phyloP scores from a whole-genome alignment of 2,888 invertebrate genomes.

The Pandemis heparana region DNA sequence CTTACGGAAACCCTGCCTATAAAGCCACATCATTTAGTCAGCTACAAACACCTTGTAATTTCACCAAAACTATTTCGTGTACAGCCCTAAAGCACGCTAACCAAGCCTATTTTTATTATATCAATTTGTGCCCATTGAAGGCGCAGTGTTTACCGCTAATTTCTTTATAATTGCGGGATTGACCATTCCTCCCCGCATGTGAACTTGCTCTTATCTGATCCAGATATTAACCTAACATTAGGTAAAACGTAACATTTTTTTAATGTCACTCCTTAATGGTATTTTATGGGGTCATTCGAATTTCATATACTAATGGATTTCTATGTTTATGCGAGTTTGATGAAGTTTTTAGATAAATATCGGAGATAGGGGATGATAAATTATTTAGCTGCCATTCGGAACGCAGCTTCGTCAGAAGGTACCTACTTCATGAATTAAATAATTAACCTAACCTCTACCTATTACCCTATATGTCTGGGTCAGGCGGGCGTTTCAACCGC shows the following conservation, averaged over 20 bases:
- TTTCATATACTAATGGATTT: constrained; percentile 48
- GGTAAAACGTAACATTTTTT: constrained; percentile 62
- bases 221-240: constrained; percentile 63
- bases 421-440: background rate
- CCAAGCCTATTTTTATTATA: constrained; percentile 82
- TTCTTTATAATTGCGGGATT: constrained; percentile 83
- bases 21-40: too few relatives aligned
- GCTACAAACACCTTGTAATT: too few relatives aligned
- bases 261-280: constrained; percentile 61
- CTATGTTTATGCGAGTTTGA: constrained; percentile 47
- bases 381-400: constrained; percentile 19
- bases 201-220: constrained; percentile 76
- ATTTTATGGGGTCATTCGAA: constrained; percentile 35
- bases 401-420: background rate
- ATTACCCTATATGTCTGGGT: too few relatives aligned
- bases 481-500: too few relatives aligned
- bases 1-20: too few relatives aligned
- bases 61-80: too few relatives aligned
- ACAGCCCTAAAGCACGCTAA: constrained; percentile 54
- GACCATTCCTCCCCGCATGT: constrained; percentile 68
- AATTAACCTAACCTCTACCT: background rate
- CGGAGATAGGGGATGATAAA: constrained; percentile 37
- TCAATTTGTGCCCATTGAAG: constrained; percentile 84
- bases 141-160: constrained; percentile 81
- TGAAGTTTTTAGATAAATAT: constrained; percentile 39